Percentiles rank a stretch among this genome's conserved stretches.
These are phyloP conservation scores for Clarias pachynema DNA, from an alignment of 2,797 vertebrate species.

Conservation along the genomic window DNA sequence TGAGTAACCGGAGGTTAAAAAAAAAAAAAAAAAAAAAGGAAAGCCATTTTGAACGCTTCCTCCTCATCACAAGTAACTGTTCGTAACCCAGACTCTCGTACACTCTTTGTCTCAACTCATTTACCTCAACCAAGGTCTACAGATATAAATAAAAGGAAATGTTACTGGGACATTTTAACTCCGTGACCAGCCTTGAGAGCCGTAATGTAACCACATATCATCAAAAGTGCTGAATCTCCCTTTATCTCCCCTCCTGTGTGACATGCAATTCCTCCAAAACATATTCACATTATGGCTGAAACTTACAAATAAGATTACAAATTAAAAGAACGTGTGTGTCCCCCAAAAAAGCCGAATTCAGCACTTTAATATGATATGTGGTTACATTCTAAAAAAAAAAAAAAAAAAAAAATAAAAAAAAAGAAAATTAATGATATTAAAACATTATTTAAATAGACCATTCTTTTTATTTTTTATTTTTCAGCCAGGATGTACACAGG, in stretches of 20 bases:
- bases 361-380: not conserved
- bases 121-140: conserved; percentile 84
- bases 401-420: not conserved
- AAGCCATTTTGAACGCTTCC: conserved; percentile 67
- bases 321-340: conserved; percentile 53
- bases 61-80: conserved; percentile 43
- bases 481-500: not conserved
- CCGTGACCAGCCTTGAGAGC: conserved; percentile 76
- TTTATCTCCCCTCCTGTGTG: conserved; percentile 74
- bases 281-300: conserved; percentile 74
- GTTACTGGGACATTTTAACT: conserved; percentile 82
- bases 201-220: conserved; percentile 84
- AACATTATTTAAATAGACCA: not conserved
- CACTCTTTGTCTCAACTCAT: conserved; percentile 81
- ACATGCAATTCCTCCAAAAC: conserved; percentile 74
- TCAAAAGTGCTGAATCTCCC: conserved; percentile 82
- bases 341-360: not conserved
- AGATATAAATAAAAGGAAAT: conserved; percentile 86
- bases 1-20: conserved; percentile 72
- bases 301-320: conserved; percentile 72
- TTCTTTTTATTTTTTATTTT: not conserved
- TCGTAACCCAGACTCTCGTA: conserved; percentile 45
- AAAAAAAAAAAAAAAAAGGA: conserved; percentile 36
- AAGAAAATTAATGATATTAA: not conserved
- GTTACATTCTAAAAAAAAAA: not conserved